Base-by-base conservation (phyloP, 2,797 vertebrate genomes). In the Epinephelus coioides region DNA sequence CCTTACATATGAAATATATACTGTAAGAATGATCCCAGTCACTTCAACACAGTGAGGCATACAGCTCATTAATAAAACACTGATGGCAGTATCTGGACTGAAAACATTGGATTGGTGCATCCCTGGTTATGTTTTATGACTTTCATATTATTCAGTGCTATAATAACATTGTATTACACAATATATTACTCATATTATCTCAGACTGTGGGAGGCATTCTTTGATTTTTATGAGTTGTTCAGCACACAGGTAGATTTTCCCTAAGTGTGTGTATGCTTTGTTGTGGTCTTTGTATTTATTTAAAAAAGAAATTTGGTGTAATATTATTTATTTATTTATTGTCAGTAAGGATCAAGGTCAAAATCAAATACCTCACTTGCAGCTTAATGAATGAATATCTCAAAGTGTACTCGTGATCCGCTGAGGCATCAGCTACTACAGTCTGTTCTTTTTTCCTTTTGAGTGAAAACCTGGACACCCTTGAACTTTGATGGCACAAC, bases 391-490 rank as follows among this genome's bases (percentile, higher is more conserved):
- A 47, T n/a, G 1, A 23, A 34, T 71, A 55, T 8, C 7, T n/a
- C 50, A 40, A 15, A 38, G 43, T 66, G 6, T 38, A 12, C 69
- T 10, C 7, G 10, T 73, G 34, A 23, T 38, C n/a, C 10, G n/a
- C 43, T 13, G 12, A 12, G 21, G 40, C 14, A 47, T 49, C 13
- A 47, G 21, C 13, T 59, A 14, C 34, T 43, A 38, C 3, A 13
- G 38, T 10, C 1, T 65, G 0, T 43, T 8, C 3, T 46, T 46
- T 46, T 46, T 14, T 21, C 61, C 14, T 11, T 23, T 72, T 47
- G 13, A 61, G 17, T 62, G 49, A 38, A 74, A 67, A 63, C 4
- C 11, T 73, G 34, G 46, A 73, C 27, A 25, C 34, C 57, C 12
- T 21, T 62, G 30, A 70, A 38, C 44, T 50, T 71, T 2, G 6